phyloP scores from a whole-genome alignment of 2,113 vertebrate genomes.

The Protobothrops mucrosquamatus region DNA sequence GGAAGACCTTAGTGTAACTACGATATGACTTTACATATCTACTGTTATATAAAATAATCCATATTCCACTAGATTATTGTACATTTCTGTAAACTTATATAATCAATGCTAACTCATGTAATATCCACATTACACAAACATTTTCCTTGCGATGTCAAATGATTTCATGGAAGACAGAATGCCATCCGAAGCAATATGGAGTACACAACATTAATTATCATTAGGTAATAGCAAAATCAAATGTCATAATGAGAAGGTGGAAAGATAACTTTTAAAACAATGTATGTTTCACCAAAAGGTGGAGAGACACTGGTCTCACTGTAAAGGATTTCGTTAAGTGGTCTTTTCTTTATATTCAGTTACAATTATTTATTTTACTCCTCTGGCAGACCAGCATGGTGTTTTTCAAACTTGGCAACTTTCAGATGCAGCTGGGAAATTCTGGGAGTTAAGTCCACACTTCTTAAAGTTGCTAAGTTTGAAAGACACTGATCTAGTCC shows the following conservation, averaged over 20 bases:
- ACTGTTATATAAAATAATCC: constrained; percentile 38
- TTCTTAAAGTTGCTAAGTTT: too few species aligned
- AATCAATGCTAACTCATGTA: constrained; percentile 35
- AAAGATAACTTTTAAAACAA: background rate
- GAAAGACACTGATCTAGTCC: background rate
- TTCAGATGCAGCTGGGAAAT: too few species aligned
- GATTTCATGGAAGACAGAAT: constrained; percentile 20
- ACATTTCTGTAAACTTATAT: constrained; percentile 21
- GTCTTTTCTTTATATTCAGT: background rate
- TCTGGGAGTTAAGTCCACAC: too few species aligned
- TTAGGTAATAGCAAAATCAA: background rate
- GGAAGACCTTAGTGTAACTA: constrained; percentile 36
- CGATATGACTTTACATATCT: constrained; percentile 13
- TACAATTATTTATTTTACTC: background rate
- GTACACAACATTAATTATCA: constrained; percentile 4
- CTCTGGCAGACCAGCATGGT: background rate
- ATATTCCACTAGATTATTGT: constrained; percentile 32
- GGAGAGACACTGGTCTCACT: background rate
- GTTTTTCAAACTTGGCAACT: too few species aligned
- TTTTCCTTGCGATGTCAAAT: constrained; percentile 35
- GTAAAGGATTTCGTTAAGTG: background rate
- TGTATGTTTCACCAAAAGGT: background rate
- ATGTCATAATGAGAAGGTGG: background rate
- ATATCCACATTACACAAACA: constrained; percentile 51
- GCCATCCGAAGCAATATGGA: constrained; percentile 20